phyloP scores from a whole-genome alignment of 2,113 vertebrate species.

The Trogon surrucura region DNA sequence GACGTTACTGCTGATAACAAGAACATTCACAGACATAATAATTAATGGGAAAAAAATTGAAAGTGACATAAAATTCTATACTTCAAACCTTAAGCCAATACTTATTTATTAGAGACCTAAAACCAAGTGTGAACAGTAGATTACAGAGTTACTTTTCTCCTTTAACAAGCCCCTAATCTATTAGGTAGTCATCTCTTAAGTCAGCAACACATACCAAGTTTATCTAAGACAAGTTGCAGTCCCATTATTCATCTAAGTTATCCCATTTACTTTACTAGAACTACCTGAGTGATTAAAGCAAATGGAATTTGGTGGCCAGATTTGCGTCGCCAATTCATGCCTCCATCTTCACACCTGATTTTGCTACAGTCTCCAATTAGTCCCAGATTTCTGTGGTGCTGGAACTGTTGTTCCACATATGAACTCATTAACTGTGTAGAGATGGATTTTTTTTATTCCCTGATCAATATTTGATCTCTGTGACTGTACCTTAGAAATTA shows the following conservation, averaged over 20 bases:
- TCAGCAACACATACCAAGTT: neutral
- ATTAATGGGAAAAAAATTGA: neutral
- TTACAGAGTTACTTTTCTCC: neutral
- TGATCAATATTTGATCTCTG: slow-evolving; percentile 12
- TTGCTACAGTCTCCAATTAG: neutral
- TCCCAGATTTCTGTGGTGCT: neutral
- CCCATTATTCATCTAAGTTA: neutral
- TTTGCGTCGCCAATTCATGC: neutral
- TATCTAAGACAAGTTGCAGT: neutral
- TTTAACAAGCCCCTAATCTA: neutral
- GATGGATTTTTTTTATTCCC: neutral
- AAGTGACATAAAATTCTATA: neutral
- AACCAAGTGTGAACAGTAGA: neutral
- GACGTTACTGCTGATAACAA: neutral
- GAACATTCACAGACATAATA: neutral
- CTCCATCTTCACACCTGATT: neutral
- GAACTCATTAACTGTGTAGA: neutral
- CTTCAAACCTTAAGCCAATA: neutral
- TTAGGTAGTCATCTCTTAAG: neutral
- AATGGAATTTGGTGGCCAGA: neutral
- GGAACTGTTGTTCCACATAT: neutral
- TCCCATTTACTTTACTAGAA: neutral
- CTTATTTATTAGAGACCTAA: neutral
- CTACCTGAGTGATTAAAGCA: neutral
- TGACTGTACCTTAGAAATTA: slow-evolving; percentile 3